These are phyloP conservation scores for Babyrousa celebensis DNA, from an alignment of 2,797 vertebrate genomes.

Conservation along the genomic window DNA sequence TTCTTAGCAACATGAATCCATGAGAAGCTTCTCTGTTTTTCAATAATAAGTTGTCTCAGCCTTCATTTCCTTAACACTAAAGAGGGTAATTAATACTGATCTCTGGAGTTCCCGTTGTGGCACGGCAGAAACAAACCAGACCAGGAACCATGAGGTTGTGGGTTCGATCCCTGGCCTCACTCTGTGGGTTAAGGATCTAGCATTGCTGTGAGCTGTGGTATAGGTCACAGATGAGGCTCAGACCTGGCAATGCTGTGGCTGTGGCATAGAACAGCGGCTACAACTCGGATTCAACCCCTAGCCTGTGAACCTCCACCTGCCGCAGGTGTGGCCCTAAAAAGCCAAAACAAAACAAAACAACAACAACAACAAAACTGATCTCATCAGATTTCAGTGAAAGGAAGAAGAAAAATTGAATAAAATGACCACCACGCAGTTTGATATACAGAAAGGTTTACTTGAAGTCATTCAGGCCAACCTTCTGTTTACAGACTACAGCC, in stretches of 20 bases:
- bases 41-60: neutral
- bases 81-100: neutral
- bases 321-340: too few relatives aligned
- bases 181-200: too few relatives aligned
- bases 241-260: too few relatives aligned
- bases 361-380: neutral
- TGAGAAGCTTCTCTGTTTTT: neutral
- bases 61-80: conserved; percentile 23
- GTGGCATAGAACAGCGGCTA: too few relatives aligned
- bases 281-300: too few relatives aligned
- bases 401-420: neutral
- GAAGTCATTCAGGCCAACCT: neutral
- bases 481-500: neutral
- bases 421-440: neutral
- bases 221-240: too few relatives aligned
- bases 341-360: too few relatives aligned
- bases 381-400: neutral
- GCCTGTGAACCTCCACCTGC: too few relatives aligned
- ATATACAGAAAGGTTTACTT: neutral
- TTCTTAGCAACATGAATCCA: neutral
- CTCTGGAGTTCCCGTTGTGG: neutral
- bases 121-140: too few relatives aligned
- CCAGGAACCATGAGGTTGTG: too few relatives aligned
- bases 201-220: too few relatives aligned
- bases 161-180: too few relatives aligned